Base-by-base conservation (phyloP, 2,888 invertebrate genomes). In the Lycophotia porphyrea region DNA sequence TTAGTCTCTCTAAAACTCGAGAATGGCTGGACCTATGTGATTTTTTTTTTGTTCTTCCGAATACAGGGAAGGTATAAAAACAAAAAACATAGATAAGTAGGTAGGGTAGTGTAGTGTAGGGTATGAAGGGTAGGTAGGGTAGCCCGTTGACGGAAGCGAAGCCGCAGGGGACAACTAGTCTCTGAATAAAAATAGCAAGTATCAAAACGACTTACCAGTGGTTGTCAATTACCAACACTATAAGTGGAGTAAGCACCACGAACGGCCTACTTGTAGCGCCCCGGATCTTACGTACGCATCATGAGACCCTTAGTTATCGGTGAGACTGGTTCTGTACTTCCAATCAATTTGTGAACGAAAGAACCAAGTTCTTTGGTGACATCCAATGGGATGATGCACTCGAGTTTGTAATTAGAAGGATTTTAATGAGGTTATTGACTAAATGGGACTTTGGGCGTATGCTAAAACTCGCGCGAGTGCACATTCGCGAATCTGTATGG, bases 261-360 rank as follows among this genome's bases (percentile, higher is more conserved):
- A 74, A 77, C 82, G 82, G 85, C 87, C 88, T 90, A 90, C 87
- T 93, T 91, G 89, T 87, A 85, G 76, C 69, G 80, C 55, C 52
- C 73, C 52, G 67, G 70, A 78, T 77, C 78, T 84, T 81, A 84
- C 89, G 86, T 86, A 81, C 88, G 85, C 91, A 90, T 83, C 88
- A 96, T 95, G 95, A 90, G 89, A 81, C 81, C 82, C 76, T 80
- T 91, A 82, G 81, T 80, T 84, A 77, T 93, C n/a, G 93, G 95
- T 95, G 88, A 92, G 90, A 83, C 47, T 36, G 49, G 66, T 80
- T 81, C 80, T 76, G 63, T 75, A 74, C 69, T 80, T 39, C 9
- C 24, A 61, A 68, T 75, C 58, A 71, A 55, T 71, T 68, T 61
- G 49, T 13, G 5, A 4, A 65, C 3, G 47, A 15, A 42, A 55